Evolutionary conservation across 2,888 invertebrate genomes (phyloP).

Genomic region (Papilio protenor): DNA sequence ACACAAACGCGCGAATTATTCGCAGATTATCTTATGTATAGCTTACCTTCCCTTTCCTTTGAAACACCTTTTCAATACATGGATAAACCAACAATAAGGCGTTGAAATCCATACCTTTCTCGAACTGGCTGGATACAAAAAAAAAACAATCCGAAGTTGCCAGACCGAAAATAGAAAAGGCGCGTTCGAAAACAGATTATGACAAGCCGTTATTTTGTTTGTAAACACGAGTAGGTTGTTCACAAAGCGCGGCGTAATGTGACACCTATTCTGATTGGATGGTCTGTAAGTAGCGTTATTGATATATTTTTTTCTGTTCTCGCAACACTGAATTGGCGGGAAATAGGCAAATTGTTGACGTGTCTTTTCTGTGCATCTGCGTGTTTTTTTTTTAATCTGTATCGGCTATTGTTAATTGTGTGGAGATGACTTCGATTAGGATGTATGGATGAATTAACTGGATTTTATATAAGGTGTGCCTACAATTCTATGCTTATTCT

Average conservation of each 20-base stretch:
- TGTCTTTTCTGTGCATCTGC: conserved; percentile 68
- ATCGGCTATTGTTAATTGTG: conserved; percentile 55
- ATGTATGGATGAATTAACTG: conserved; percentile 59
- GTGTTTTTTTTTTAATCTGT: conserved; percentile 60
- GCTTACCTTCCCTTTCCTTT: conserved; percentile 74
- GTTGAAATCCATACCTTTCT: conserved; percentile 80
- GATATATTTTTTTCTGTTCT: conserved; percentile 70
- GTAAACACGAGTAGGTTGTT: conserved; percentile 73
- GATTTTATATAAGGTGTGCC: conserved; percentile 39
- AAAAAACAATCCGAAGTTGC: conserved; percentile 74
- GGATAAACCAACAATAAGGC: conserved; percentile 80
- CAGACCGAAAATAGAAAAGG: conserved; percentile 77
- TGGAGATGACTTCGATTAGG: conserved; percentile 51
- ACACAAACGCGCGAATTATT: conserved; percentile 70
- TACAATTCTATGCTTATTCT: background rate
- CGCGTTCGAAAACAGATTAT: conserved; percentile 81
- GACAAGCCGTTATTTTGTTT: conserved; percentile 83
- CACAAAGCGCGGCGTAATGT: conserved; percentile 76
- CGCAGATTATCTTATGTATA: conserved; percentile 64
- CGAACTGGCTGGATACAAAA: conserved; percentile 56
- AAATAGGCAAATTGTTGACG: conserved; percentile 80
- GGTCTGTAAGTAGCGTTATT: conserved; percentile 71
- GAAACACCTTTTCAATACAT: conserved; percentile 67
- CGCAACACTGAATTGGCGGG: conserved; percentile 68
- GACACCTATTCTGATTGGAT: conserved; percentile 80